These are phyloP conservation scores for Dermatophagoides farinae DNA, from an alignment of 1,140 invertebrate species.

Conservation along the genomic window DNA sequence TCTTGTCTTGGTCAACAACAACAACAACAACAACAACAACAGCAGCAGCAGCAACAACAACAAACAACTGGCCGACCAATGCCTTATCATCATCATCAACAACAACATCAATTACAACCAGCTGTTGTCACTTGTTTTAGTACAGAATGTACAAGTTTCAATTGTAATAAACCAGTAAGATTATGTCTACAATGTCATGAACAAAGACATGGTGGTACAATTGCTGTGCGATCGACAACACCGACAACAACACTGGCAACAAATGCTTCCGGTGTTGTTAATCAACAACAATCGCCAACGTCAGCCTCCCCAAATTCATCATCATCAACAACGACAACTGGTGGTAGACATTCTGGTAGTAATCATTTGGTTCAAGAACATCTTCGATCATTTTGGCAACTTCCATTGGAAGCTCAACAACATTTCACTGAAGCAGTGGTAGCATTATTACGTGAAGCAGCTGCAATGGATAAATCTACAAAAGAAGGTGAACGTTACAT, in stretches of 20 bases:
- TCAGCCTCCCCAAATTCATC: constrained; percentile 33
- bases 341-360: constrained; percentile 48
- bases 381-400: constrained; percentile 59
- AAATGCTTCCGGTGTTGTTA: not conserved
- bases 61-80: not conserved
- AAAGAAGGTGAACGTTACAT: constrained; percentile 16
- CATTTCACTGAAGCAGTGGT: constrained; percentile 83
- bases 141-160: constrained; percentile 83
- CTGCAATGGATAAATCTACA: constrained; percentile 21
- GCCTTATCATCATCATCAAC: not conserved
- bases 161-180: constrained; percentile 80
- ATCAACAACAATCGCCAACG: constrained; percentile 24
- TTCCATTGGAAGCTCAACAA: constrained; percentile 69
- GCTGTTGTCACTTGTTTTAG: constrained; percentile 91
- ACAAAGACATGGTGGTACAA: constrained; percentile 4
- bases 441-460: constrained; percentile 29
- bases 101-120: not conserved
- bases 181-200: constrained; percentile 71
- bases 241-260: constrained; percentile 26
- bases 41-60: not conserved
- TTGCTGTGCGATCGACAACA: not conserved
- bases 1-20: constrained; percentile 46
- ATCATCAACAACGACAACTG: not conserved
- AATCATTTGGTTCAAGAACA: constrained; percentile 70
- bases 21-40: not conserved